Evolutionary conservation across 2,888 invertebrate species (phyloP).

Genomic region (Falcaria lacertinaria): DNA sequence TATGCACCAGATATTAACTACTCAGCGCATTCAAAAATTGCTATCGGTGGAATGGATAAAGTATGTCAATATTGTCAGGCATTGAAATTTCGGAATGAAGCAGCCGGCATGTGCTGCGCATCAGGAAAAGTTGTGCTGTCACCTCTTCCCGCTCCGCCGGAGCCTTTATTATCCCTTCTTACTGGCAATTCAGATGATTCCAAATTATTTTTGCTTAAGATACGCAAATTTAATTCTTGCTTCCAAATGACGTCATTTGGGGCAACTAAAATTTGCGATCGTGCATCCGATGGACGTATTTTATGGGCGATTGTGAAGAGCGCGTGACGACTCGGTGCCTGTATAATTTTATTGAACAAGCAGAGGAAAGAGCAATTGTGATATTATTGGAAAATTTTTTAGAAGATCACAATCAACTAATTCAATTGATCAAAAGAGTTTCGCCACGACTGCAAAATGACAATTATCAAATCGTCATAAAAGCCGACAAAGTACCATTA

Average conservation of each 20-base stretch:
- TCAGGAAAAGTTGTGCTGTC: slow-evolving; percentile 15
- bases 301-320: slow-evolving; percentile 8
- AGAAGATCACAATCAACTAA: slow-evolving; percentile 1
- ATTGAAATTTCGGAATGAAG: slow-evolving; percentile 19
- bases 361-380: slow-evolving; percentile 3
- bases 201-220: too few species aligned
- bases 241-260: too few species aligned
- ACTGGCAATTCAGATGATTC: too few species aligned
- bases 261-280: too few species aligned
- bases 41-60: slow-evolving; percentile 15
- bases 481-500: slow-evolving; percentile 4
- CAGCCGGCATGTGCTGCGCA: slow-evolving; percentile 17
- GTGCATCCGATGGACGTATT: slow-evolving; percentile 5
- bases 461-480: neutral
- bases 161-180: slow-evolving; percentile 13
- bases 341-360: slow-evolving; percentile 2
- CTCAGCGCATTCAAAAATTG: slow-evolving; percentile 19
- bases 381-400: slow-evolving; percentile 1
- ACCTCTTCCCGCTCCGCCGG: slow-evolving; percentile 12
- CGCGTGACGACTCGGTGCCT: slow-evolving; percentile 4
- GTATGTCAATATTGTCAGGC: neutral
- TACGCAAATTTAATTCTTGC: too few species aligned
- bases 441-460: slow-evolving; percentile 1
- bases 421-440: slow-evolving; percentile 1
- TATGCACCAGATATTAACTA: slow-evolving; percentile 24